These are phyloP conservation scores for Tragulus kanchil DNA, from an alignment of 2,113 vertebrate species.

Conservation along the genomic window DNA sequence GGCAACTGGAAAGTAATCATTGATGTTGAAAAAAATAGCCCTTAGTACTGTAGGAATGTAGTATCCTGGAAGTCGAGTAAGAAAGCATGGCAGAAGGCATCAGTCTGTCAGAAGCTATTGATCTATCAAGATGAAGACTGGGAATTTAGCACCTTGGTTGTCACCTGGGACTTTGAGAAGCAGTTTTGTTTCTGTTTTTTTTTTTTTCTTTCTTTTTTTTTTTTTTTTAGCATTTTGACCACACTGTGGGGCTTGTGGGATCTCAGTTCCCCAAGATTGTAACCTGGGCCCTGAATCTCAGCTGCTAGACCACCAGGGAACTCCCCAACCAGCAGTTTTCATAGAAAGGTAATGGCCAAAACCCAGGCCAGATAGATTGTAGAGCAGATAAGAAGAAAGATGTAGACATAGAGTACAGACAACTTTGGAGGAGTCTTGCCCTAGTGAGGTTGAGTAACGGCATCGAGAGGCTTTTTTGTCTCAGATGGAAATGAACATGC, in stretches of 20 bases:
- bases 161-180: conserved; percentile 18
- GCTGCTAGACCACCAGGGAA: neutral
- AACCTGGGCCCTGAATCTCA: neutral
- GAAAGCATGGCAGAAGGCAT: neutral
- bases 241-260: accelerated
- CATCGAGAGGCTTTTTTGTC: neutral
- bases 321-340: neutral
- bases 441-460: neutral
- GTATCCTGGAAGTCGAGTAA: neutral
- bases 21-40: neutral
- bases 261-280: neutral
- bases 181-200: neutral
- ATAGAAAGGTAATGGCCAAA: neutral
- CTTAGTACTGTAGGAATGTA: neutral
- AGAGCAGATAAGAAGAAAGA: neutral
- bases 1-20: neutral
- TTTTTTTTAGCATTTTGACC: neutral
- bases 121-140: neutral
- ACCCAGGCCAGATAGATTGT: neutral
- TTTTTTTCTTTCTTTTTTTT: neutral
- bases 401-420: neutral
- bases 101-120: neutral
- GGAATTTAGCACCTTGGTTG: neutral
- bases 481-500: neutral
- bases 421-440: conserved; percentile 29